phyloP scores from a whole-genome alignment of 1,140 invertebrate genomes.

The Hyles euphorbiae region DNA sequence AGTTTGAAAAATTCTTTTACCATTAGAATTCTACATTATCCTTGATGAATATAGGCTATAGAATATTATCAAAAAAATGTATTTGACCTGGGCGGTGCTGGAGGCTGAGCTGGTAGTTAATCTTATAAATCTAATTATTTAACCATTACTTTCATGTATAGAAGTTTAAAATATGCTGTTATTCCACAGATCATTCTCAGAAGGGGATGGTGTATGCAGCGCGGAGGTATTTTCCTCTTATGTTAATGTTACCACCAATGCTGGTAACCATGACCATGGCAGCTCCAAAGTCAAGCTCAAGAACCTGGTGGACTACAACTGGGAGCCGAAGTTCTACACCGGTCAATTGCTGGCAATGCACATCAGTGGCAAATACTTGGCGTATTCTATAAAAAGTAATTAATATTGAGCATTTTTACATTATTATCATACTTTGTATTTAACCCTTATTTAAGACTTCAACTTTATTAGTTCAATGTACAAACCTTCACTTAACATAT shows the following conservation, averaged over 20 bases:
- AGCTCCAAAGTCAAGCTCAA: constrained; percentile 93
- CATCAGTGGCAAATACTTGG: constrained; percentile 88
- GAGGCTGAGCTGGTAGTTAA: too few species aligned
- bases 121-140: too few species aligned
- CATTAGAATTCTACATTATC: too few species aligned
- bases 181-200: constrained; percentile 79
- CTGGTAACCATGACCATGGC: constrained; percentile 82
- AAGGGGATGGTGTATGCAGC: constrained; percentile 82
- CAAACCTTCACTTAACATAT: too few species aligned
- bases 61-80: too few species aligned
- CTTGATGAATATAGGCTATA: too few species aligned
- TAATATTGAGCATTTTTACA: neutral
- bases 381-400: constrained; percentile 92
- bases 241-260: constrained; percentile 83
- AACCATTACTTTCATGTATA: too few species aligned
- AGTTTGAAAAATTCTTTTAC: too few species aligned
- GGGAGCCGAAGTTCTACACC: constrained; percentile 90
- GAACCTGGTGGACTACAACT: constrained; percentile 94
- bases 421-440: constrained; percentile 19
- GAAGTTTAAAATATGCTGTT: neutral
- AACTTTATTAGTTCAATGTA: too few species aligned
- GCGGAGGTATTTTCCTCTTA: constrained; percentile 81
- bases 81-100: too few species aligned
- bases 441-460: too few species aligned
- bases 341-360: constrained; percentile 94